These are phyloP conservation scores for Drosophila phalerata DNA, from an alignment of 2,888 invertebrate species.

Conservation along the genomic window DNA sequence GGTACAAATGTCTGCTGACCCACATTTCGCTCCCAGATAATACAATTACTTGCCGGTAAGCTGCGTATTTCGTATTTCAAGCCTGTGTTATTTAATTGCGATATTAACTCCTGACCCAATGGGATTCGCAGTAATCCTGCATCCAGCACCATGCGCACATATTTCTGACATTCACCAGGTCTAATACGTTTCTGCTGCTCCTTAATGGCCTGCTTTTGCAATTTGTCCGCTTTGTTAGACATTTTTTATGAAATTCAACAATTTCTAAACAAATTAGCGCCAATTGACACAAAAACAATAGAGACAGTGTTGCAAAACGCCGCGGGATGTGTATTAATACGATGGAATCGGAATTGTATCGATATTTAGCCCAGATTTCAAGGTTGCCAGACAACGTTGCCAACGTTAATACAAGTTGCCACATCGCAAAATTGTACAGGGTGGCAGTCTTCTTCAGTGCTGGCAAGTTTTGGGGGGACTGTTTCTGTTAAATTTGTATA, in stretches of 20 bases:
- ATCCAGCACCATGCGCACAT: slow-evolving; percentile 80
- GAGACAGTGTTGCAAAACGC: background rate
- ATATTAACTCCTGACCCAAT: slow-evolving; percentile 65
- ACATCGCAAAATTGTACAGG: too few relatives aligned
- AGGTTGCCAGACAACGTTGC: too few relatives aligned
- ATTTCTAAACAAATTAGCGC: slow-evolving; percentile 27
- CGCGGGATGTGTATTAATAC: background rate
- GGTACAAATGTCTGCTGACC: slow-evolving; percentile 73
- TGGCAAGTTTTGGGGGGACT: too few relatives aligned
- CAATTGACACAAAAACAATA: background rate
- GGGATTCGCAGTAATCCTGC: slow-evolving; percentile 51
- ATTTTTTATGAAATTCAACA: slow-evolving; percentile 29
- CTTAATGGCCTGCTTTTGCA: slow-evolving; percentile 74
- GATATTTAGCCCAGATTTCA: too few relatives aligned
- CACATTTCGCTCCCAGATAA: slow-evolving; percentile 83
- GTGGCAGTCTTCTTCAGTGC: too few relatives aligned
- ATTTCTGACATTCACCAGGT: slow-evolving; percentile 84
- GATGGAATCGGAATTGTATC: too few relatives aligned
- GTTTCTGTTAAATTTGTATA: too few relatives aligned
- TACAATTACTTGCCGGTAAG: slow-evolving; percentile 65
- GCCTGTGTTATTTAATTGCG: slow-evolving; percentile 54
- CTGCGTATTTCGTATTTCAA: slow-evolving; percentile 74
- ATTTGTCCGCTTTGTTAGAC: slow-evolving; percentile 76
- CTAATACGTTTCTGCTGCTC: slow-evolving; percentile 84
- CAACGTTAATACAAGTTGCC: too few relatives aligned